Base-by-base conservation (phyloP, 2,113 vertebrate genomes). In the Camelus dromedarius region DNA sequence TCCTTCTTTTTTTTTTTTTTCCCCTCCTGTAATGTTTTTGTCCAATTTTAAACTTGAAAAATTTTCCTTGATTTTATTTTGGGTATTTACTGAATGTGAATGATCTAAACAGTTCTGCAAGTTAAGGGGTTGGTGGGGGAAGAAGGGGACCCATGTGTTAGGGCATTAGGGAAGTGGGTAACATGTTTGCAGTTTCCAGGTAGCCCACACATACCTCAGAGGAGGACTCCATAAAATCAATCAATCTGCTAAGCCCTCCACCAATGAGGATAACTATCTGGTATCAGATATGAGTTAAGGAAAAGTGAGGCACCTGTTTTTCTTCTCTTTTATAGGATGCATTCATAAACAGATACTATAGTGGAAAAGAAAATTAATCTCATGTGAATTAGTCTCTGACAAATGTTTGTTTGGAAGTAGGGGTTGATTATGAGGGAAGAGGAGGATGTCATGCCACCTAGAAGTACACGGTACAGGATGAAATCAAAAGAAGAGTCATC, bases 1-100 rank as follows among this genome's bases (percentile, higher is more conserved):
- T 94, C 28, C 30, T 20, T 77, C 77, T 80, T 72, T 92, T 93
- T 87, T 92, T 92, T 94, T 89, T 28, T 6, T 42, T 42, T 5
- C 38, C 5, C 38, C 38, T 4, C 4, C 80, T 50, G 1, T 50
- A 93, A 69, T 92, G 46, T 79, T 94, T 97, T 96, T 95, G 50
- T 86, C 89, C 35, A 83, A 20, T 85, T 95, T 96, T 91, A 89
- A 85, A 89, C 62, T 85, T 67, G 69, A 70, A 58, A 50, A 32
- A 54, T 70, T 64, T 52, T 15, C 14, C n/a, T 89, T 56, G 62
- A 64, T 94, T 89, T 96, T 91, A 84, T 80, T 82, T n/a, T 86
- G 67, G n/a, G 0, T 64, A 93, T 84, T 93, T 77, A 92, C 20
- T 84, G 56, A 92, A 30, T 96, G 28, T 69, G 50, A 95, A 56